Conservation (phyloP, 2,113 vertebrate genomes). For the Bujurquina vittata region DNA sequence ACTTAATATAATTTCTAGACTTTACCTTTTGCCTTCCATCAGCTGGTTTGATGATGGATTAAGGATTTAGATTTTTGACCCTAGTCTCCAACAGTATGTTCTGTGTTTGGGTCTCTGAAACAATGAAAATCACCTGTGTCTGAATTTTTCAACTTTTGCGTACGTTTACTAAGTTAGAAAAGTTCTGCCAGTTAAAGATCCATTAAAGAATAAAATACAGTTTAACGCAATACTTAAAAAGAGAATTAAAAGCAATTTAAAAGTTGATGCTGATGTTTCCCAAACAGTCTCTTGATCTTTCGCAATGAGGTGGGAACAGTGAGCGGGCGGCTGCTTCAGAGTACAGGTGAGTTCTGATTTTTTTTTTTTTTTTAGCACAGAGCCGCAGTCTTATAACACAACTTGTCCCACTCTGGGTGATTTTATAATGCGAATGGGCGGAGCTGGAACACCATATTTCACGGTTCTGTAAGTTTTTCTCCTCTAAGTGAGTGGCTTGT, state of each 20-base stretch:
- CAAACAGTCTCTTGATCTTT: not conserved
- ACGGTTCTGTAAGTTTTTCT: not conserved
- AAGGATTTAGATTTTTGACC: not conserved
- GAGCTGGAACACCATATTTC: not conserved
- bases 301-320: not conserved
- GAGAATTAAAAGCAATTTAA: not conserved
- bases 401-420: not conserved
- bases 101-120: not conserved
- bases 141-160: not conserved
- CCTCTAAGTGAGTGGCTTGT: not conserved
- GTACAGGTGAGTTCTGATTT: not conserved
- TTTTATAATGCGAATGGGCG: not conserved
- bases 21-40: not conserved
- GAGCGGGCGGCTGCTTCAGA: not conserved
- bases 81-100: not conserved
- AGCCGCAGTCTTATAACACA: not conserved
- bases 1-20: not conserved
- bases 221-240: not conserved
- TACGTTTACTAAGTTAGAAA: not conserved
- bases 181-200: not conserved
- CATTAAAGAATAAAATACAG: conserved; percentile 3
- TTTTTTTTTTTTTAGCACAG: not conserved
- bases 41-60: not conserved
- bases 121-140: no score
- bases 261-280: not conserved